Percentiles rank a stretch among this genome's conserved stretches.
Evolutionary conservation across 2,797 vertebrate species (phyloP).

Genomic region (Tiaroga cobitis): DNA sequence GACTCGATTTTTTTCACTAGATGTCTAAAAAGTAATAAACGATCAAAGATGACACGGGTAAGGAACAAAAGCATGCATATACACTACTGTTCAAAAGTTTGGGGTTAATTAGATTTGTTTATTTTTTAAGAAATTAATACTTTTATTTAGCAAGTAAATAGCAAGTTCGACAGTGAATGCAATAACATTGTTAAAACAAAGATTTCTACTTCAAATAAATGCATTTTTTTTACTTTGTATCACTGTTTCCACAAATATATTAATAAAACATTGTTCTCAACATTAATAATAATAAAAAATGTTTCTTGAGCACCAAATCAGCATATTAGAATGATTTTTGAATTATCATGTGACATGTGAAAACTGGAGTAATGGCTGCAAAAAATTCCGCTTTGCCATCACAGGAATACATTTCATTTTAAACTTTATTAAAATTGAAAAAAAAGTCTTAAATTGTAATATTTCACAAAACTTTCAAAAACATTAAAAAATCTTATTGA

Average conservation of each 20-base stretch:
- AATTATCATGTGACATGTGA: not conserved
- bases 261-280: not conserved
- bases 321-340: not conserved
- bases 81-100: not conserved
- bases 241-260: not conserved
- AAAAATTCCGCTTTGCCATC: not conserved
- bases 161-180: not conserved
- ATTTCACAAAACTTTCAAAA: not conserved
- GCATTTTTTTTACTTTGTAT: too few species aligned
- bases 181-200: not conserved
- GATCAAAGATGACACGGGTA: not conserved
- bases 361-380: not conserved
- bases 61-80: not conserved
- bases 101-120: not conserved
- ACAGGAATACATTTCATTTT: not conserved
- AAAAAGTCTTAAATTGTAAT: not conserved
- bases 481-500: not conserved
- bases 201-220: not conserved
- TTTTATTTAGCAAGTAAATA: not conserved
- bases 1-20: too few species aligned
- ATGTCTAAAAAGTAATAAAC: not conserved
- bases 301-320: not conserved
- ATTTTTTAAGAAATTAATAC: not conserved
- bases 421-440: not conserved
- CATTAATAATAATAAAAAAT: not conserved